Conservation (phyloP, 92 coral and sea anemone species). For the Pocillopora grandis region DNA sequence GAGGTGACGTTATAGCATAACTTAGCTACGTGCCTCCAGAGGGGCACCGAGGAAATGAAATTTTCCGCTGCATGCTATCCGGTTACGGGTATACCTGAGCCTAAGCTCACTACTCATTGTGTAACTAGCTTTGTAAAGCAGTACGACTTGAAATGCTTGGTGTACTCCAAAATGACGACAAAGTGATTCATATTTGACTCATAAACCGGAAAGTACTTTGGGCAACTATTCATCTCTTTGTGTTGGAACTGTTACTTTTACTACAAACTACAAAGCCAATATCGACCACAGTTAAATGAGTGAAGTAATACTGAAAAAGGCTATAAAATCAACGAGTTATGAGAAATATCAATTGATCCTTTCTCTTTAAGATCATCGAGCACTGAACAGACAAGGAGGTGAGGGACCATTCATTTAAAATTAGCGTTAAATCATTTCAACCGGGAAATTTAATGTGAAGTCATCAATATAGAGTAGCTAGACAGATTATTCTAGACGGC, state of each 20-base stretch:
- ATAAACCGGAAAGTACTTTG: constrained; percentile 14
- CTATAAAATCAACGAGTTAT: background rate
- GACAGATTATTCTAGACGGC: constrained; percentile 26
- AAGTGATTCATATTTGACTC: constrained; percentile 26
- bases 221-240: constrained; percentile 27
- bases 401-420: background rate
- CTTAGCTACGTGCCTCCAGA: too few relatives aligned
- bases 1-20: too few relatives aligned
- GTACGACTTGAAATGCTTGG: background rate
- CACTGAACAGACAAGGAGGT: background rate
- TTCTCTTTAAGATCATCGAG: background rate
- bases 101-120: too few relatives aligned
- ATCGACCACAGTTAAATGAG: background rate
- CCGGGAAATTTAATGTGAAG: constrained; percentile 11
- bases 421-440: background rate
- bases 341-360: background rate
- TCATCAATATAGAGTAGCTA: background rate
- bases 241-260: constrained; percentile 42
- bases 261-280: background rate
- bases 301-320: background rate
- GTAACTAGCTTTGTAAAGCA: background rate
- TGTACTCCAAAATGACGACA: constrained; percentile 22
- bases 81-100: too few relatives aligned
- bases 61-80: too few relatives aligned
- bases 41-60: too few relatives aligned